These are phyloP conservation scores for Oenanthe oenanthe DNA, from an alignment of 2,113 vertebrate species.

Conservation along the genomic window DNA sequence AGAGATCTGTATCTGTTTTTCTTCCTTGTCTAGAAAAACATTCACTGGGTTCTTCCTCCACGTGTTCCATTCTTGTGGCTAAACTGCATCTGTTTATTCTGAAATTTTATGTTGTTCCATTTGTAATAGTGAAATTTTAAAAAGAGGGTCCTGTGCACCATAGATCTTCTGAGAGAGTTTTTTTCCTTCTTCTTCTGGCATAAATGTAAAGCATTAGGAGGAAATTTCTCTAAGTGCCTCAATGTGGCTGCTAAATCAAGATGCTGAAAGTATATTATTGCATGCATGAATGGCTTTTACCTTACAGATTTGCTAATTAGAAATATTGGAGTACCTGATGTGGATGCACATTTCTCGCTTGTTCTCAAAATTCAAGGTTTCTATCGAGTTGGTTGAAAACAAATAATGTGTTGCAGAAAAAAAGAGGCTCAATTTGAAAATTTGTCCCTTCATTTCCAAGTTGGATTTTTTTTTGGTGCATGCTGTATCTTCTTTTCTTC, in stretches of 20 bases:
- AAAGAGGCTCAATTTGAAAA: neutral
- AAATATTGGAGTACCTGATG: neutral
- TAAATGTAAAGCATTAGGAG: conserved; percentile 49
- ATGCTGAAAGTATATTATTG: conserved; percentile 56
- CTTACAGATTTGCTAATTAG: conserved; percentile 45
- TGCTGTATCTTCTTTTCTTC: neutral
- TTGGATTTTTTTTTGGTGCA: neutral
- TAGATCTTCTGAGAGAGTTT: neutral
- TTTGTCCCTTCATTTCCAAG: neutral
- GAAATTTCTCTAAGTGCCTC: conserved; percentile 63
- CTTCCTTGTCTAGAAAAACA: conserved; percentile 25
- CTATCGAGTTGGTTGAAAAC: neutral
- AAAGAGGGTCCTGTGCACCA: neutral
- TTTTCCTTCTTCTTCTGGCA: conserved; percentile 45
- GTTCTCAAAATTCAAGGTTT: conserved; percentile 14
- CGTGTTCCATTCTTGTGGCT: conserved; percentile 6
- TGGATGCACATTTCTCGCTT: conserved; percentile 21
- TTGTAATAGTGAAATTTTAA: neutral
- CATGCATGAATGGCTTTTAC: conserved; percentile 62
- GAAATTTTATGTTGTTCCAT: conserved; percentile 24
- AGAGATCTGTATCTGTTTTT: conserved; percentile 28
- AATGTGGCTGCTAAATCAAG: conserved; percentile 47
- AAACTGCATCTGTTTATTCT: conserved; percentile 22
- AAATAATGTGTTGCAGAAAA: neutral
- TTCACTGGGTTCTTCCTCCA: conserved; percentile 5